Conservation (phyloP, 2,888 invertebrate species). For the Drosophila flavopinicola region DNA sequence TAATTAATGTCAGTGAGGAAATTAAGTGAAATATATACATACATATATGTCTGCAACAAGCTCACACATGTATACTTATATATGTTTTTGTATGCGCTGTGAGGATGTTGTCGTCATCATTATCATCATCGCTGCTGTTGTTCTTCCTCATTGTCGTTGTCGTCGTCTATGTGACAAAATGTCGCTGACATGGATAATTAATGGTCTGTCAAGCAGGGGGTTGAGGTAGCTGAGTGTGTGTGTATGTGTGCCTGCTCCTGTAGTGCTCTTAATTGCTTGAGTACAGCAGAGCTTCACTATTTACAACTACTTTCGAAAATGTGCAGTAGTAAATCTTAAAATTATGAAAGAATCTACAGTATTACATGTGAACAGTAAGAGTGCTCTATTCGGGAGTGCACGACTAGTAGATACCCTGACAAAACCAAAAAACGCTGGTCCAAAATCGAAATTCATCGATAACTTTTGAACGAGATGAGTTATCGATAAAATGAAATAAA, state of each 20-base stretch:
- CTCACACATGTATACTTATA: constrained; percentile 16
- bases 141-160: constrained; percentile 11
- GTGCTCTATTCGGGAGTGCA: too few relatives aligned
- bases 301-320: neutral
- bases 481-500: too few relatives aligned
- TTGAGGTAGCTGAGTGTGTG: constrained; percentile 16
- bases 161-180: constrained; percentile 68
- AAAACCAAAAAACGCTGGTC: too few relatives aligned
- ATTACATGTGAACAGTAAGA: too few relatives aligned
- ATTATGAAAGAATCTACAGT: too few relatives aligned
- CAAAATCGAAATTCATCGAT: too few relatives aligned
- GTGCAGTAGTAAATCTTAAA: too few relatives aligned
- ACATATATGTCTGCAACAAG: constrained; percentile 59
- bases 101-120: constrained; percentile 63
- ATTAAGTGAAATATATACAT: constrained; percentile 76
- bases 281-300: constrained; percentile 8
- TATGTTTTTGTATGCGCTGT: constrained; percentile 25
- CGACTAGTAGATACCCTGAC: too few relatives aligned
- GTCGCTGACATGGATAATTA: constrained; percentile 80
- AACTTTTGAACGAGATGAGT: too few relatives aligned
- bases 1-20: constrained; percentile 77
- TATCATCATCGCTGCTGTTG: constrained; percentile 21
- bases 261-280: constrained; percentile 56
- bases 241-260: constrained; percentile 24
- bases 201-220: constrained; percentile 54